Evolutionary conservation across 2,888 invertebrate genomes (phyloP), one percentile per base, ranked within the genome.

Genomic region (Drosophila austrosaltans): DNA sequence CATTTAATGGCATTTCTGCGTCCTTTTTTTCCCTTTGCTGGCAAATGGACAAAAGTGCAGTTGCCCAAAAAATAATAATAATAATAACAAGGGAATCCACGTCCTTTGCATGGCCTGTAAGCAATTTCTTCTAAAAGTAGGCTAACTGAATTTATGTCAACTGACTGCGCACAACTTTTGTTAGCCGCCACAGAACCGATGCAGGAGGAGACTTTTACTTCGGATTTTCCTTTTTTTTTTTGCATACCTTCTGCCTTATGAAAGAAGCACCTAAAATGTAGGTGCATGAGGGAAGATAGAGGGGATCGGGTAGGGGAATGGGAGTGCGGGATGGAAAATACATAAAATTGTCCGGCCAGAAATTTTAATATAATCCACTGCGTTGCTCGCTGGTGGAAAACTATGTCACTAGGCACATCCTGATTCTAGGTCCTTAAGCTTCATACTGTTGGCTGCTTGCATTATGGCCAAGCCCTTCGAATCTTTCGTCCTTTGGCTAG

Each of bases 101-200:
- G 76, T 78, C 57, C 72, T 69, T 72, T 82, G 77, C 82, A 80
- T 80, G 77, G 79, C 71, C 78, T 78, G 84, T 72, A 77, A 83
- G 87, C 87, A 84, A 81, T 86, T 85, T 80, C 36, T 77, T 70
- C 70, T 54, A 72, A 75, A 86, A 75, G 87, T 86, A 82, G 85
- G 85, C 87, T 88, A 86, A 86, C 89, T 76, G 78, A 86, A 88
- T 85, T 86, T 86, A 86, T 86, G 87, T 87, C 89, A 87, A 86
- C 85, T 88, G 85, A 84, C 78, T 86, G 85, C 84, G 87, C 88
- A 85, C 79, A 86, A 83, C 79, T 84, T 81, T 83, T 85, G 84
- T 88, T 80, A 68, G 82, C 87, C 82, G 32, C 79, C 79, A 63
- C 22, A 36, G 8, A 36, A 36, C 59, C 30, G 56, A 10, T 30